Base-by-base conservation (phyloP, 1,140 invertebrate genomes). In the Carposina sasakii region DNA sequence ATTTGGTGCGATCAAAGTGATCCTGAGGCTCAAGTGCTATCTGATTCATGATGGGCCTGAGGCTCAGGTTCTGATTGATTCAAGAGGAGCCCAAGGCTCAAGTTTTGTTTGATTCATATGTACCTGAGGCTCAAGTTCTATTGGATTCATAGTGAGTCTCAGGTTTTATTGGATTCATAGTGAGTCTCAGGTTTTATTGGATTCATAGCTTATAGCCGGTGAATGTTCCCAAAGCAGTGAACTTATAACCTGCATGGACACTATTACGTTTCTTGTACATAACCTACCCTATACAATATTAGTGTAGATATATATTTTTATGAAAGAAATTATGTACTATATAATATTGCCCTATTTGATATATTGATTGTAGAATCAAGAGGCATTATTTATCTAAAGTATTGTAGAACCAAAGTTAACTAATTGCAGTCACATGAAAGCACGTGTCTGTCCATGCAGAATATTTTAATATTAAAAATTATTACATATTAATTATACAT, bases 221-320 rank as follows among this genome's bases (percentile, higher is more conserved):
- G n/a, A n/a, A n/a, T n/a, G n/a, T n/a, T n/a, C n/a, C n/a, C n/a
- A n/a, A n/a, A n/a, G n/a, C n/a, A n/a, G n/a, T n/a, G n/a, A n/a
- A n/a, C n/a, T n/a, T n/a, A n/a, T n/a, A n/a, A n/a, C n/a, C n/a
- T n/a, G n/a, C n/a, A n/a, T n/a, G n/a, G n/a, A n/a, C n/a, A n/a
- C n/a, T n/a, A n/a, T n/a, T n/a, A n/a, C n/a, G n/a, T 58, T 54
- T 57, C 49, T 33, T 59, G 55, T 61, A 61, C 43, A 58, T 60
- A 51, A 48, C 33, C 34, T 64, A 65, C n/a, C 61, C 60, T 67
- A 61, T 60, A 48, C 60, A 62, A 68, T 57, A 65, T 69, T 67
- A 67, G 50, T 58, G 52, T 48, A 62, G 56, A 67, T 16, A 66
- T 72, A 71, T 71, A 65, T 67, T 76, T 74, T 67, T 76, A 56